Evolutionary conservation across 2,888 invertebrate genomes (phyloP), one percentile per base, ranked within the genome.

Genomic region (Apocheima hispidaria): DNA sequence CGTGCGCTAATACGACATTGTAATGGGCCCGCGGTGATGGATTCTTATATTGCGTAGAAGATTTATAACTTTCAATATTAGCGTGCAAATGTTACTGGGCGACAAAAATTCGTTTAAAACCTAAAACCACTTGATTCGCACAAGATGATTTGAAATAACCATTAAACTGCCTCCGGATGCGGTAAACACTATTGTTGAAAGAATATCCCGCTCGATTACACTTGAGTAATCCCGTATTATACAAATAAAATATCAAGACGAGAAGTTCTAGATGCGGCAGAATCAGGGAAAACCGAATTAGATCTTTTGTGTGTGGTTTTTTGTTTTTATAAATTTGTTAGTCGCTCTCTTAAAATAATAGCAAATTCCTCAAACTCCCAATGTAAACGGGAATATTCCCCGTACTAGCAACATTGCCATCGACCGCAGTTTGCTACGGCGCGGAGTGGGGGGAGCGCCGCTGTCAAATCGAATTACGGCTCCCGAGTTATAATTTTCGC

Each of bases 381-480:
- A 63, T 66, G n/a, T 58, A 44, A 9, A 36, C n/a, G 52, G 76
- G 71, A 74, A 71, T 68, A 71, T 70, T 65, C 70, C 58, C 43
- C 55, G 62, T 49, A 60, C 71, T 81, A 75, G 85, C 85, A 88
- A 88, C 87, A 82, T 82, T 60, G 75, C 55, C 58, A 90, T 91
- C 90, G 91, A 90, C 90, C 90, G 90, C 81, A 74, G 73, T 77
- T 77, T 68, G 70, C 73, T 62, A 71, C 68, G 71, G 68, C 64
- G 80, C 73, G 82, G 81, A 75, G 78, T 53, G 81, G 79, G 83
- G 81, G 75, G 81, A 69, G 73, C 75, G 74, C 79, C 60, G 73
- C 83, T 90, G 90, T 90, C 91, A 91, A 87, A 87, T 83, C 75
- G 79, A 84, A 87, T 87, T 84, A 74, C 65, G 55, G 51, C 66